Conservation (phyloP, 2,113 vertebrate species). For the Harpagus bidentatus region DNA sequence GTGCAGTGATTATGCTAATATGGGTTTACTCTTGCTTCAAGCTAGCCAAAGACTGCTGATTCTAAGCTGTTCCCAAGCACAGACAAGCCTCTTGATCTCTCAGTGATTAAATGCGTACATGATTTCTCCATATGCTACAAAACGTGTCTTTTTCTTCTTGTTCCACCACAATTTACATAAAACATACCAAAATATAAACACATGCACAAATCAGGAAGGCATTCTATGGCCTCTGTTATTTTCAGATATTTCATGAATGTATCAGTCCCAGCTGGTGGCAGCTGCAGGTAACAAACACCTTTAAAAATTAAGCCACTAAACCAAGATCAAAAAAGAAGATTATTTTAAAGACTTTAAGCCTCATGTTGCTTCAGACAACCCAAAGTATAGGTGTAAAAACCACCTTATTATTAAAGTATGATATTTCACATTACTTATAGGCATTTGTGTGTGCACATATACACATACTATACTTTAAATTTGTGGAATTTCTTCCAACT, state of each 20-base stretch:
- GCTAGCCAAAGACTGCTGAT: neutral
- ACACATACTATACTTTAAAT: neutral
- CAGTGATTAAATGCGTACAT: neutral
- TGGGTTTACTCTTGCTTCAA: neutral
- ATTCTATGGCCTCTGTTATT: neutral
- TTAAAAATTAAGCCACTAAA: neutral
- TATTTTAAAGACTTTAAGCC: neutral
- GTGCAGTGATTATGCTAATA: neutral
- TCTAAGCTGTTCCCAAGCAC: neutral
- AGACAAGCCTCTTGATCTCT: neutral
- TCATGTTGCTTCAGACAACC: neutral
- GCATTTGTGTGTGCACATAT: fast-evolving
- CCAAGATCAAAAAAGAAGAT: neutral
- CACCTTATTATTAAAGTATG: neutral
- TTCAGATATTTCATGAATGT: neutral
- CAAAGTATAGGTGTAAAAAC: neutral
- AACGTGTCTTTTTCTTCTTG: neutral
- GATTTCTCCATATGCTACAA: neutral
- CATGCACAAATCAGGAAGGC: neutral
- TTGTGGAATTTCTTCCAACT: neutral
- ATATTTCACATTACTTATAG: neutral
- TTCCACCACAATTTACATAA: neutral
- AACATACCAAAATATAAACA: neutral
- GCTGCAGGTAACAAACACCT: neutral
- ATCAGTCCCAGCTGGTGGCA: neutral